These are phyloP conservation scores for Daktulosphaira vitifoliae DNA, from an alignment of 1,140 invertebrate genomes.

Conservation along the genomic window DNA sequence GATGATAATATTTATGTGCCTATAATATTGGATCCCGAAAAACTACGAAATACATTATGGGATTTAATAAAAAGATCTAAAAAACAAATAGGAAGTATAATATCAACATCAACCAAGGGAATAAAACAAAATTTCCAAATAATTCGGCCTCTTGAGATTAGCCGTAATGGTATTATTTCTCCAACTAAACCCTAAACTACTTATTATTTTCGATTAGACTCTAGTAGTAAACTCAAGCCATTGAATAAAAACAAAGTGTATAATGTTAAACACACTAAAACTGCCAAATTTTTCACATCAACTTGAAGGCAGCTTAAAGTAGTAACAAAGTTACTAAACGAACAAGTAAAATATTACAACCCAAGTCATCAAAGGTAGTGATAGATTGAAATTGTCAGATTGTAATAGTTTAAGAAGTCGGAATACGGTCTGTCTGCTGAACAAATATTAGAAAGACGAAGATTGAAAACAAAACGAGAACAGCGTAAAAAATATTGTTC, in stretches of 20 bases:
- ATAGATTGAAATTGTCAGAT: slow-evolving; percentile 34
- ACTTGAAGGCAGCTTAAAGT: not conserved
- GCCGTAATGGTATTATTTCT: too few species aligned
- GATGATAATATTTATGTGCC: too few species aligned
- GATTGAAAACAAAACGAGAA: not conserved
- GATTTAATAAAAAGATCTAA: too few species aligned
- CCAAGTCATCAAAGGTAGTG: not conserved
- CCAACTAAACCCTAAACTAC: not conserved
- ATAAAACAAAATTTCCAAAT: not conserved
- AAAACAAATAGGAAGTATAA: too few species aligned
- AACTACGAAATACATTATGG: too few species aligned
- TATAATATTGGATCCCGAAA: too few species aligned
- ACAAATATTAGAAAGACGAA: slow-evolving; percentile 37
- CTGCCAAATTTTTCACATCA: not conserved
- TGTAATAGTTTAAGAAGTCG: slow-evolving; percentile 39
- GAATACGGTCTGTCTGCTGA: slow-evolving; percentile 40
- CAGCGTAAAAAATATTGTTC: slow-evolving; percentile 6
- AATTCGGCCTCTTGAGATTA: too few species aligned
- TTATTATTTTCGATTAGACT: slow-evolving; percentile 14
- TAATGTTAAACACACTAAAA: not conserved
- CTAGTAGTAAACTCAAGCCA: slow-evolving; percentile 6
- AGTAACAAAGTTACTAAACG: not conserved
- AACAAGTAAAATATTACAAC: too few species aligned
- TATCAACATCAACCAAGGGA: not conserved
- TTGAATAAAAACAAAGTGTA: not conserved